phyloP scores from a whole-genome alignment of 2,113 vertebrate genomes.

The Sciurus niger region DNA sequence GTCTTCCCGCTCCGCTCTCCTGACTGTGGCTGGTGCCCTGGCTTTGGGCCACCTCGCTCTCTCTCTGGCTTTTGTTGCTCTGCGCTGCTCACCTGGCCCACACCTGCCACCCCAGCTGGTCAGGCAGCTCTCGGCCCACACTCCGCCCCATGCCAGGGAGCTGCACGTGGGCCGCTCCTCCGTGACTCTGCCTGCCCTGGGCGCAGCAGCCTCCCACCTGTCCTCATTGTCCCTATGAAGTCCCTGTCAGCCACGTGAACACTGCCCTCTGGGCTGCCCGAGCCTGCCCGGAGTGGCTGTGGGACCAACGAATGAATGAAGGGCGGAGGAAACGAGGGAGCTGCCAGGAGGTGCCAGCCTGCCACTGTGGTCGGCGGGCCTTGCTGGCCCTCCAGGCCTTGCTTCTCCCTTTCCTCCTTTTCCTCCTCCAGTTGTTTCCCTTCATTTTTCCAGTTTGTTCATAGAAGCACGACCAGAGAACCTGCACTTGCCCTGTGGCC shows the following conservation, averaged over 20 bases:
- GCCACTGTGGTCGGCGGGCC: no score
- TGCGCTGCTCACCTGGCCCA: no score
- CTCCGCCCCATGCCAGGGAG: neutral
- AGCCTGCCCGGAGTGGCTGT: fast-evolving
- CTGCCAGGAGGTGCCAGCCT: neutral
- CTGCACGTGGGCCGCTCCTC: no score
- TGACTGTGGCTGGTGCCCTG: no score
- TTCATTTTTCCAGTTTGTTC: neutral
- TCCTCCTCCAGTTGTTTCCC: neutral
- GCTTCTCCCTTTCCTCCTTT: neutral
- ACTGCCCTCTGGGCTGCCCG: neutral
- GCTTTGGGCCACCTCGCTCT: fast-evolving
- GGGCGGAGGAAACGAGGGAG: neutral
- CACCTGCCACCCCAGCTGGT: no score
- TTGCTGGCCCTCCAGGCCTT: neutral
- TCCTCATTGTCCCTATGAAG: neutral
- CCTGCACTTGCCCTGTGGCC: fast-evolving
- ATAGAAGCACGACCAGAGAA: neutral
- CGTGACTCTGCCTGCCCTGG: neutral
- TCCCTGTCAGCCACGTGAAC: neutral
- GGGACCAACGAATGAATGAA: neutral
- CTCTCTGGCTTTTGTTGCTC: neutral
- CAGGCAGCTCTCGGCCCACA: no score
- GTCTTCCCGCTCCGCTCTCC: neutral
- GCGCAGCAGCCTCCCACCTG: fast-evolving